Evolutionary conservation across 2,888 invertebrate genomes (phyloP), one percentile per base, ranked within the genome.

Genomic region (Himalopsyche japonica): DNA sequence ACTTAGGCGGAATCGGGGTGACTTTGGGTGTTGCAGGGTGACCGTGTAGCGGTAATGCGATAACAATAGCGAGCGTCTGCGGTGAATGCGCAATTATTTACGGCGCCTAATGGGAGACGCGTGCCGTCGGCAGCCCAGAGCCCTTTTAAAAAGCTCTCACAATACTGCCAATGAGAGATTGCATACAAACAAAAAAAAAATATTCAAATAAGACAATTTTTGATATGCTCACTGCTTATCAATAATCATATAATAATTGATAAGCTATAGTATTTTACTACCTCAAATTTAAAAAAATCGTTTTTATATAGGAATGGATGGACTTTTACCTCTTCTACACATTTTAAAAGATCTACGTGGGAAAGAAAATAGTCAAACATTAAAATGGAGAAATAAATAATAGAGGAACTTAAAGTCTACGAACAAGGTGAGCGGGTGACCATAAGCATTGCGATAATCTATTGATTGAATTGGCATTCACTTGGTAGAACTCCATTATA

Each of bases 41-140:
- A 57, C 20, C 78, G 83, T 83, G 81, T 79, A 47, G 82, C 78
- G 85, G 81, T 86, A 85, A 85, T 87, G 86, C 84, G 85, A 82
- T 85, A 86, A 85, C 86, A 87, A 87, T 87, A 81, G 77, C 82
- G 83, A 81, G 85, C 85, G 84, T 81, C 86, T 82, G 86, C 81
- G 84, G 87, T 82, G 83, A 85, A 82, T 84, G 87, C 79, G 84
- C 87, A 86, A 87, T 86, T 86, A 86, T 86, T 86, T 87, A 85
- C 80, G 79, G 80, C 82, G 49, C 37, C 85, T 87, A 87, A 87
- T 87, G 83, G 87, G 81, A 49, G 86, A 79, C 87, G 86, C 87
- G 87, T 87, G 87, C 84, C 85, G 48, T 79, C 43, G 76, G 78
- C 37, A n/a, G 43, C 27, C 78, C 76, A 12, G 76, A 12, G 7